Evolutionary conservation across 2,888 invertebrate species (phyloP), one percentile per base, ranked within the genome.

Genomic region (Troides oblongomaculatus): DNA sequence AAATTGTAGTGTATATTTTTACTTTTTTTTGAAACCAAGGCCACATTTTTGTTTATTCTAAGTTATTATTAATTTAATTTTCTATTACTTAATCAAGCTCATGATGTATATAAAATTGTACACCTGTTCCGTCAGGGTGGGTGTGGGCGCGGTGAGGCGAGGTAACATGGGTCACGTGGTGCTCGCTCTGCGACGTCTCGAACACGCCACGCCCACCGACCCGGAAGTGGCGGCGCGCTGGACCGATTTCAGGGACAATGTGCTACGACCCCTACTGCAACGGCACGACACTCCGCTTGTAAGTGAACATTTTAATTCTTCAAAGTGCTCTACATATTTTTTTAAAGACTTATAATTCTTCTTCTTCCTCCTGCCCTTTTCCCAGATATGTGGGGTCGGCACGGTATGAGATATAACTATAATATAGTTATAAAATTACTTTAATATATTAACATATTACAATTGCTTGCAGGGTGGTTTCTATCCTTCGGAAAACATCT

Each of bases 401-500:
- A 21, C 21, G 0, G 21, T 21, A 39, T 39, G 39, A 39, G 8
- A 8, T 39, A 7, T 39, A 39, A 39, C 39, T 39, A 7, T 39
- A 39, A 39, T 39, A 7, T 39, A 39, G 7, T 39, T 39, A 43
- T 14, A 46, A 46, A 14, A 14, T 46, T 14, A 46, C 14, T 14
- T 2, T 46, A 46, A 12, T 46, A 46, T 46, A 12, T 46, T 46
- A 46, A 46, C 14, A 0, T 69, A 36, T 59, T 12, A 39, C 43
- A 69, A 62, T 67, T 72, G 25, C 74, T 80, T 76, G 0, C 85
- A 90, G 90, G 90, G 90, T 36, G 90, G 90, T 2, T 85, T 81
- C 70, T 84, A 88, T 71, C 90, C 90, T 0, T 81, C 88, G n/a
- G 89, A 89, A 56, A 85, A 82, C 68, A 78, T 81, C 14, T 90